These are phyloP conservation scores for Poecilia wingei DNA, from an alignment of 2,797 vertebrate species.

Conservation along the genomic window DNA sequence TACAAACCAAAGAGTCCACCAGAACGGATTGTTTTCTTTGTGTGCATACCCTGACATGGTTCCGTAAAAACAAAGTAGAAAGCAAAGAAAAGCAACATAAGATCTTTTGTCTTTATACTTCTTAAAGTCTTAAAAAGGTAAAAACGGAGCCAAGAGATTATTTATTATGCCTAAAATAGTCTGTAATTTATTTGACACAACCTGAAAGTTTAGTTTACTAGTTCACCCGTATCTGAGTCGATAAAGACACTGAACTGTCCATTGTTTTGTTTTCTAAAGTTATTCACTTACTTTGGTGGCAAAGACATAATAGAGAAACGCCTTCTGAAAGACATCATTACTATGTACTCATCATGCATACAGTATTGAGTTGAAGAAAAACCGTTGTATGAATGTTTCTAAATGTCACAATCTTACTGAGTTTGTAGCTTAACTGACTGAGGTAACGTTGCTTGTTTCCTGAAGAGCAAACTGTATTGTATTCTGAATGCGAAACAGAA, in stretches of 20 bases:
- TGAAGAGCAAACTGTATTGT: slow-evolving; percentile 54
- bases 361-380: slow-evolving; percentile 47
- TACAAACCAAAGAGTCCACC: slow-evolving; percentile 8
- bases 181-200: slow-evolving; percentile 48
- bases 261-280: slow-evolving; percentile 27
- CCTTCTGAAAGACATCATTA: slow-evolving; percentile 46
- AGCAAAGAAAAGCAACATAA: slow-evolving; percentile 40
- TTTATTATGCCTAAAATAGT: slow-evolving; percentile 58
- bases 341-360: slow-evolving; percentile 56
- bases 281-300: slow-evolving; percentile 51
- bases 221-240: slow-evolving; percentile 69
- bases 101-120: slow-evolving; percentile 17
- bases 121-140: slow-evolving; percentile 62
- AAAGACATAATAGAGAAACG: slow-evolving; percentile 14
- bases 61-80: slow-evolving; percentile 40
- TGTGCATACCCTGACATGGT: slow-evolving; percentile 47
- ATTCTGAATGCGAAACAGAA: slow-evolving; percentile 31
- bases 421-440: slow-evolving; percentile 69
- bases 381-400: slow-evolving; percentile 32
- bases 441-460: slow-evolving; percentile 76
- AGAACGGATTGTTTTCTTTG: slow-evolving; percentile 47
- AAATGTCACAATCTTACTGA: slow-evolving; percentile 55
- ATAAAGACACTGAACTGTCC: slow-evolving; percentile 47
- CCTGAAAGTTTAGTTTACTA: slow-evolving; percentile 56
- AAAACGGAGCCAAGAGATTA: slow-evolving; percentile 54